Percentiles rank a stretch among this genome's conserved stretches.
These are phyloP conservation scores for Odontomyia ornata DNA, from an alignment of 2,888 invertebrate genomes.

Conservation along the genomic window DNA sequence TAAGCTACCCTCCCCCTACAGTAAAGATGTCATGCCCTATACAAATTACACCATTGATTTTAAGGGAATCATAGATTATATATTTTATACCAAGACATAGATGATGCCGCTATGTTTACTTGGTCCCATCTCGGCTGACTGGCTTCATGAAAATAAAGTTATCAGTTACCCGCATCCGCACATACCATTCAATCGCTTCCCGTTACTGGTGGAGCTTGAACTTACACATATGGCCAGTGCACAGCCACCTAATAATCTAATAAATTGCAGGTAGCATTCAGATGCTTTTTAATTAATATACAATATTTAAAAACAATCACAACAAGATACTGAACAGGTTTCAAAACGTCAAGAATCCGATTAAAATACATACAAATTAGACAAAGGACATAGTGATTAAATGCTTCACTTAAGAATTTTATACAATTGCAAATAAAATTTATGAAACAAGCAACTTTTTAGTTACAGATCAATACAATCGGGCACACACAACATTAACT, in stretches of 20 bases:
- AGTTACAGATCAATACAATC: not conserved
- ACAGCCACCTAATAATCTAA: conserved; percentile 79
- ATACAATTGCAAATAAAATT: conserved; percentile 33
- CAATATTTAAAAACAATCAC: conserved; percentile 27
- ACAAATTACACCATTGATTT: conserved; percentile 99
- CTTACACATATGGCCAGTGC: conserved; percentile 81
- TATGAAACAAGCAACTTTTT: conserved; percentile 4
- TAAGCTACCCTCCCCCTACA: conserved; percentile 93
- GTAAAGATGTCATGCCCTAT: conserved; percentile 95
- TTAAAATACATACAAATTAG: conserved; percentile 7
- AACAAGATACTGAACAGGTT: conserved; percentile 21
- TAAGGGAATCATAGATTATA: conserved; percentile 99
- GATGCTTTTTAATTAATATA: conserved; percentile 49
- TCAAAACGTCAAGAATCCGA: conserved; percentile 14
- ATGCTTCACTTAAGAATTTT: conserved; percentile 38
- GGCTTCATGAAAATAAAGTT: conserved; percentile 95
- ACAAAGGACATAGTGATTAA: conserved; percentile 37
- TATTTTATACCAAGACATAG: conserved; percentile 95
- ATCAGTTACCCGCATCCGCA: conserved; percentile 98
- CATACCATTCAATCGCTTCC: conserved; percentile 96
- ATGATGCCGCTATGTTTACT: conserved; percentile 95
- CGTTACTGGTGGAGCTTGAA: conserved; percentile 88
- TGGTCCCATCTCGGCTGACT: conserved; percentile 92
- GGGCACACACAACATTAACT: conserved; percentile 28
- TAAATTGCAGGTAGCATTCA: conserved; percentile 84